Percentiles rank a stretch among this genome's conserved stretches.
These are phyloP conservation scores for Leptothorax acervorum DNA, from an alignment of 2,888 invertebrate genomes.

Conservation along the genomic window DNA sequence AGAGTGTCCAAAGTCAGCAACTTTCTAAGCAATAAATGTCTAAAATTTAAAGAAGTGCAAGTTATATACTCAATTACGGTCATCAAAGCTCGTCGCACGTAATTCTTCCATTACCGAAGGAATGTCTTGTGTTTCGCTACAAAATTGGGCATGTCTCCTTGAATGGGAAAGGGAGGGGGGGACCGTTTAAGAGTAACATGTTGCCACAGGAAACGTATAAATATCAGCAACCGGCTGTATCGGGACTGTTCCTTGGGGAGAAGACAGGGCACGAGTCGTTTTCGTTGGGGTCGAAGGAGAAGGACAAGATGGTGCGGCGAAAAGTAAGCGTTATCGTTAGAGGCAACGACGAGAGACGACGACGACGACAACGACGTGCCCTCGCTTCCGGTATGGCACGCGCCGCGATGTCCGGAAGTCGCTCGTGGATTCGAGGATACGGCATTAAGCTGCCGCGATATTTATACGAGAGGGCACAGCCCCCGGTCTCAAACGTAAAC, in stretches of 20 bases:
- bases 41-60: not conserved
- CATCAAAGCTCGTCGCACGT: not conserved
- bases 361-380: constrained; percentile 55
- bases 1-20: not conserved
- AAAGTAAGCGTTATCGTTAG: constrained; percentile 51
- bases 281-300: constrained; percentile 41
- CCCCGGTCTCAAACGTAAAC: constrained; percentile 21
- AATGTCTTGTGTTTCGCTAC: not conserved
- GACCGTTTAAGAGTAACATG: constrained; percentile 6
- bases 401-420: constrained; percentile 76
- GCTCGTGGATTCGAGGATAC: constrained; percentile 53
- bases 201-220: constrained; percentile 64
- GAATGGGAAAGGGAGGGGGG: not conserved
- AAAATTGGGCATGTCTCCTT: constrained; percentile 1
- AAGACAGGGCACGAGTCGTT: constrained; percentile 64
- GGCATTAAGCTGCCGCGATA: constrained; percentile 35
- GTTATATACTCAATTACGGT: no score
- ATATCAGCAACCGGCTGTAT: constrained; percentile 62
- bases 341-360: constrained; percentile 75
- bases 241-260: constrained; percentile 59
- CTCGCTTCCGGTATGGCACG: constrained; percentile 80
- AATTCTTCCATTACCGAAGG: not conserved
- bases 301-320: constrained; percentile 47
- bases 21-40: not conserved
- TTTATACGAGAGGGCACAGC: constrained; percentile 42